These are phyloP conservation scores for Cantharis lateralis DNA, from an alignment of 2,888 invertebrate genomes.

Conservation along the genomic window DNA sequence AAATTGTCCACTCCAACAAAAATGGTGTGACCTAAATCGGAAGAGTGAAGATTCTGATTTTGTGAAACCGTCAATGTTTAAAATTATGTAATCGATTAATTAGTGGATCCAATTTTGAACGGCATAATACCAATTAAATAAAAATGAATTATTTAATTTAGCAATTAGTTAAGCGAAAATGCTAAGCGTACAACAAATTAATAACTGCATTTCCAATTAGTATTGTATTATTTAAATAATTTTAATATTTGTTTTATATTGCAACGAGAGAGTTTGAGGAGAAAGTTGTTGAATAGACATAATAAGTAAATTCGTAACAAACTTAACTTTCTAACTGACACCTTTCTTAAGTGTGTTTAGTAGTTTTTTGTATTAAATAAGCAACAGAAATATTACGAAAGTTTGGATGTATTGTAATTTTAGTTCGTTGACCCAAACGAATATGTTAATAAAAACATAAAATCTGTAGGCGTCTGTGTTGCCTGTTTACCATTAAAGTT, in stretches of 20 bases:
- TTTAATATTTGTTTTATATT: conserved; percentile 2
- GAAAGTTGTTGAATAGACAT: conserved; percentile 4
- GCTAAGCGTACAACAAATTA: background rate
- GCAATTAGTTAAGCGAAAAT: background rate
- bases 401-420: conserved; percentile 5
- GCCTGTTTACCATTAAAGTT: conserved; percentile 6
- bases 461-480: conserved; percentile 8
- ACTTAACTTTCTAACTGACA: background rate
- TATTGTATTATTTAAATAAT: background rate
- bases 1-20: background rate
- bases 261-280: conserved; percentile 5
- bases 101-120: background rate
- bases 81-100: background rate
- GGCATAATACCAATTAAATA: background rate
- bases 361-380: conserved; percentile 13
- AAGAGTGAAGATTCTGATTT: background rate
- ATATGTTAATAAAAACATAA: background rate
- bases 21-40: background rate
- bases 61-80: background rate
- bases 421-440: conserved; percentile 12
- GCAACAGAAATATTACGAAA: conserved; percentile 12
- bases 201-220: background rate
- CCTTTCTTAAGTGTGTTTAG: conserved; percentile 14
- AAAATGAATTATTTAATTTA: background rate
- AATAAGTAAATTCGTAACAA: conserved; percentile 2